Evolutionary conservation across 2,797 vertebrate species (phyloP).

Genomic region (Spondyliosoma cantharus): DNA sequence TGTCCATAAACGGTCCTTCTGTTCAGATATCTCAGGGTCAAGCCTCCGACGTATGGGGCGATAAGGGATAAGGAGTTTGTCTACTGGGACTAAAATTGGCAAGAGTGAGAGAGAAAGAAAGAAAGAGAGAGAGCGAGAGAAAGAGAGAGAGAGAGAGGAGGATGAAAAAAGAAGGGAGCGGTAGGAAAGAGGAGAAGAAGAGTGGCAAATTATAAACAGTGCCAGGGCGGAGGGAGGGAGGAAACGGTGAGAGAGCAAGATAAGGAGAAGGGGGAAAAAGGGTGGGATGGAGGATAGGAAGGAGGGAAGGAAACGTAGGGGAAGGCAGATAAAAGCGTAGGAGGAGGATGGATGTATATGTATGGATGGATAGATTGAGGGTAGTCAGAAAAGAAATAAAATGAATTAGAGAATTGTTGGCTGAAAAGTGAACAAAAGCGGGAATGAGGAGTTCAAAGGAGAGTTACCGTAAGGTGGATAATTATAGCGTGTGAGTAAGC

Average conservation of each 20-base stretch:
- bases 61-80: conserved; percentile 60
- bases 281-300: conserved; percentile 55
- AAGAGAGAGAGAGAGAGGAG: conserved; percentile 12
- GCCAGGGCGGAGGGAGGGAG: conserved; percentile 45
- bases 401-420: conserved; percentile 1
- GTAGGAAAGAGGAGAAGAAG: conserved; percentile 47
- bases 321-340: conserved; percentile 73
- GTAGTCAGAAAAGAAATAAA: neutral
- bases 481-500: conserved; percentile 70
- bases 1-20: conserved; percentile 73
- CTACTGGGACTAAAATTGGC: conserved; percentile 52
- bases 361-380: neutral
- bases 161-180: conserved; percentile 45
- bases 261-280: conserved; percentile 63
- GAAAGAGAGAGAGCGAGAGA: neutral
- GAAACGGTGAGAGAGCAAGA: conserved; percentile 64
- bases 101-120: neutral
- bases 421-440: conserved; percentile 20
- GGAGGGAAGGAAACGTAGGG: conserved; percentile 62
- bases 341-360: conserved; percentile 10
- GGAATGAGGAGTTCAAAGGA: conserved; percentile 25
- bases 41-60: conserved; percentile 56
- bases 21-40: conserved; percentile 63
- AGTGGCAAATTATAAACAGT: conserved; percentile 58
- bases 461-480: conserved; percentile 43